These are phyloP conservation scores for Xiphorhynchus elegans DNA, from an alignment of 2,113 vertebrate species.

Conservation along the genomic window DNA sequence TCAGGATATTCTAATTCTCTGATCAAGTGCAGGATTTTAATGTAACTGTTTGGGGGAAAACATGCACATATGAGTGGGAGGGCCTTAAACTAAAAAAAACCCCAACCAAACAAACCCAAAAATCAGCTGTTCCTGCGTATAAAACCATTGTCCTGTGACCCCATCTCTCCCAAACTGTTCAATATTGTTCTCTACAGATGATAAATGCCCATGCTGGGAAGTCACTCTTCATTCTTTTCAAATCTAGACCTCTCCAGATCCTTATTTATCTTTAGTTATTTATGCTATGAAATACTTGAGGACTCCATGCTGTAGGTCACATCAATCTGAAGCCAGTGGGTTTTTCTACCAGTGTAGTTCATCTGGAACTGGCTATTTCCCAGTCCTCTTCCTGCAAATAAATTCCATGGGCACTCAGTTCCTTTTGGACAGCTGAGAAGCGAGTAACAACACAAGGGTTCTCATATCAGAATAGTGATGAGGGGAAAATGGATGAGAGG, in stretches of 20 bases:
- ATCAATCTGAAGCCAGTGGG: neutral
- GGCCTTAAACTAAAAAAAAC: neutral
- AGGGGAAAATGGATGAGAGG: neutral
- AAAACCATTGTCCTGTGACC: neutral
- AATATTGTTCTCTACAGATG: neutral
- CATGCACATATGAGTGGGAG: neutral
- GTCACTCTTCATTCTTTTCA: constrained; percentile 37
- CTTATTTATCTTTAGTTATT: neutral
- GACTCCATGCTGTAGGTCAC: neutral
- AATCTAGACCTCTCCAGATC: constrained; percentile 38
- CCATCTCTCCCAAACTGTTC: neutral
- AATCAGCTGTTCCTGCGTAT: neutral
- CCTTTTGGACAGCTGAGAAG: neutral
- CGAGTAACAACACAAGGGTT: neutral
- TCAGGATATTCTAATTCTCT: neutral
- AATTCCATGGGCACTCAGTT: neutral
- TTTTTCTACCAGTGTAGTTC: neutral
- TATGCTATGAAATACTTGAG: neutral
- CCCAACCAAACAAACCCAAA: neutral
- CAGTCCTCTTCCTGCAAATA: neutral
- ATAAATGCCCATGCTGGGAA: constrained; percentile 5
- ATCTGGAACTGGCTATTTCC: constrained; percentile 28
- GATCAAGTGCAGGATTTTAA: neutral
- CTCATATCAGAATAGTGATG: neutral
- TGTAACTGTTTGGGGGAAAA: neutral